A percentile compares a stretch with the other conserved stretches of the same genome.
Evolutionary conservation across 2,888 invertebrate species (phyloP).

Genomic region (Rhagonycha fulva): DNA sequence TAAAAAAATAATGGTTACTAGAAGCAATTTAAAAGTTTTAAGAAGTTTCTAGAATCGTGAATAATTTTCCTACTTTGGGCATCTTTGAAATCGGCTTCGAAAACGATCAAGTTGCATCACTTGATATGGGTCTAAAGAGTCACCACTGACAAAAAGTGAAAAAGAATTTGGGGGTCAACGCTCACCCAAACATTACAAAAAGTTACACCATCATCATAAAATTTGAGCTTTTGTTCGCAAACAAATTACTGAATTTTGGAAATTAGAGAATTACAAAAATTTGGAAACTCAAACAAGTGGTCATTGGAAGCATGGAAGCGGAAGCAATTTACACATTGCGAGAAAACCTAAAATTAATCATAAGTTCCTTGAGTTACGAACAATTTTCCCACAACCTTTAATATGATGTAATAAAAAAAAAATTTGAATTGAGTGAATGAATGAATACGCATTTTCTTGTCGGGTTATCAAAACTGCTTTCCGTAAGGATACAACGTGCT

Average conservation of each 20-base stretch:
- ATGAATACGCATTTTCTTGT: neutral
- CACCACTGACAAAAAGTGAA: too few relatives aligned
- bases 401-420: neutral
- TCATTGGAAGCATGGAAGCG: neutral
- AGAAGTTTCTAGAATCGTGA: too few relatives aligned
- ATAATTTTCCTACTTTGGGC: too few relatives aligned
- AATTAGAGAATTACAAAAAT: neutral
- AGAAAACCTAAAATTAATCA: neutral
- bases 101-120: neutral
- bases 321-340: neutral
- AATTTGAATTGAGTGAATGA: neutral
- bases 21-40: too few relatives aligned
- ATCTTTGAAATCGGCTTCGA: neutral
- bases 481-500: conserved; percentile 7
- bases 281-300: neutral
- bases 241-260: too few relatives aligned
- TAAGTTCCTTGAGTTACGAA: neutral
- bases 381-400: neutral
- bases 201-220: neutral
- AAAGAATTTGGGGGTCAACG: neutral
- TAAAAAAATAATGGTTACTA: too few relatives aligned
- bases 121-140: too few relatives aligned
- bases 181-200: neutral
- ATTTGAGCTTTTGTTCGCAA: neutral
- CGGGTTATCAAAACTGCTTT: conserved; percentile 29